Percentiles rank a stretch among this genome's conserved stretches.
Conservation (phyloP, 2,888 invertebrate genomes). For the Pharmacophagus antenor region DNA sequence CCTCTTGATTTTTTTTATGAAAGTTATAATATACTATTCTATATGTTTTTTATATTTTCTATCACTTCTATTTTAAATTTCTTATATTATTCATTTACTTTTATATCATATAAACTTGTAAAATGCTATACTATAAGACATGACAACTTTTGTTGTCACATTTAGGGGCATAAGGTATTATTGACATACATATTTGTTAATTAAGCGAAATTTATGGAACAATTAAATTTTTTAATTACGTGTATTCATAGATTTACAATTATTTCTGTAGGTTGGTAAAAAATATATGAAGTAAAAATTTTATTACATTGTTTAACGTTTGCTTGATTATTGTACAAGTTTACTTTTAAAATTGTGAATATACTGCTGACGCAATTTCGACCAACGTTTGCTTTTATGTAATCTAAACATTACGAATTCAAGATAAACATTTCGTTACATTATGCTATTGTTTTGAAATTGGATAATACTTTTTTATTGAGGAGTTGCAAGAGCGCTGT, state of each 20-base stretch:
- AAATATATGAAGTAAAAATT: neutral
- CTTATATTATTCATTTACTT: neutral
- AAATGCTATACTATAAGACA: neutral
- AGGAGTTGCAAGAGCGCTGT: neutral
- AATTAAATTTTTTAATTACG: too few relatives aligned
- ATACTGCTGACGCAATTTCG: conserved; percentile 7
- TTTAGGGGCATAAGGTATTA: too few relatives aligned
- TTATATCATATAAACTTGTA: neutral
- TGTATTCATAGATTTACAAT: neutral
- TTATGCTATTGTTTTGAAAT: conserved; percentile 15
- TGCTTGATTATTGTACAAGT: conserved; percentile 2
- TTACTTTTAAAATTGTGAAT: conserved; percentile 4
- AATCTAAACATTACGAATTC: conserved; percentile 16
- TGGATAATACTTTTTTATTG: neutral
- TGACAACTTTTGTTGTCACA: too few relatives aligned
- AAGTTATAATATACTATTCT: too few relatives aligned
- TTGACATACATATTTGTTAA: too few relatives aligned
- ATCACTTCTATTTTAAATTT: neutral
- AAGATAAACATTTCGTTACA: conserved; percentile 8
- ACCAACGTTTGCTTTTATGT: conserved; percentile 22
- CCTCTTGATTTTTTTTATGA: neutral
- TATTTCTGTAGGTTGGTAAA: neutral
- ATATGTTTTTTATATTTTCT: neutral
- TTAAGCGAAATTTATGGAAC: too few relatives aligned
- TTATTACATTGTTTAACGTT: neutral